Evolutionary conservation across 2,113 vertebrate species (phyloP), one percentile per base, ranked within the genome.

Genomic region (Campylorhamphus procurvoides): DNA sequence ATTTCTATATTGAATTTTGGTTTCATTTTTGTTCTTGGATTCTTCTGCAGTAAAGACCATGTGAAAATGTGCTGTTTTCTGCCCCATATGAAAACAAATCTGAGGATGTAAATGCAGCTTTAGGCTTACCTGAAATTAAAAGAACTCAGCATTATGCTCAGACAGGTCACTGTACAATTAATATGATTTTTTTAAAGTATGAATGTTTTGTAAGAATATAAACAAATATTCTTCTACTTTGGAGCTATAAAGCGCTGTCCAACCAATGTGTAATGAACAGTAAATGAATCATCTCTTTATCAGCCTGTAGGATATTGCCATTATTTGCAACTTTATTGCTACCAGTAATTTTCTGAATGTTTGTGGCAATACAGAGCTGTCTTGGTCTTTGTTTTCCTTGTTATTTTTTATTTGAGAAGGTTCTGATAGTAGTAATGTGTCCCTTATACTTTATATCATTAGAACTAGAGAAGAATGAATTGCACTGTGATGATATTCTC

Each of bases 211-310:
- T 60, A 59, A 71, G 59, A 74, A 40, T 53, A 73, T 73, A 31
- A 88, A 71, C 29, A 83, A 46, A 92, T 76, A 67, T 19, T 84
- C 4, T 85, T 88, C 35, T 89, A 14, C 47, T 60, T 81, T 81
- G 47, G 76, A 84, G 23, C 62, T 69, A 39, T 55, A n/a, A 52
- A 73, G 23, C 72, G 67, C 27, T 46, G 74, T 39, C 27, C 19
- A 75, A 33, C 11, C 16, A 47, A 18, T 23, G 25, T 28, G 22
- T 80, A 77, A 77, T 29, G 60, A 63, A n/a, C 55, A 88, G 42
- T 62, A 88, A 84, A 72, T 90, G 46, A 96, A 86, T 76, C 63
- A 71, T 39, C 7, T 78, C 88, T 84, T 88, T 96, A 79, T 79
- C 72, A 84, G 55, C 18, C 35, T 84, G 35, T 33, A 59, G 64